A percentile compares a stretch with the other conserved stretches of the same genome.
phyloP scores from a whole-genome alignment of 2,797 vertebrate species.

The Notamacropus eugenii region DNA sequence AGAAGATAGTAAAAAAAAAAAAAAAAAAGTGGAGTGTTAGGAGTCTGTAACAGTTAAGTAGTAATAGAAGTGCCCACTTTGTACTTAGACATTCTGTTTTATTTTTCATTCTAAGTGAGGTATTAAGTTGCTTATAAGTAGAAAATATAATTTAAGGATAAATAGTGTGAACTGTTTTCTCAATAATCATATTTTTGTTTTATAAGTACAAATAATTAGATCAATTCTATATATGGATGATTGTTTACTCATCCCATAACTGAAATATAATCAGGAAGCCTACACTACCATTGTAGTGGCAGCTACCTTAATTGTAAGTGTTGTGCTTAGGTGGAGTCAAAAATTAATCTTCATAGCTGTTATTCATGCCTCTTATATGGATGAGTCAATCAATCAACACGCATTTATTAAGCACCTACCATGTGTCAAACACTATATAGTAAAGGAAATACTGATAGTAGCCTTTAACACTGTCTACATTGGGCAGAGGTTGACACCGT shows the following conservation, averaged over 20 bases:
- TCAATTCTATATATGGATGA: neutral
- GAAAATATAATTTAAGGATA: neutral
- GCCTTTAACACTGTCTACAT: neutral
- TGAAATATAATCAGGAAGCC: neutral
- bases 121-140: neutral
- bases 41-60: neutral
- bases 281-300: neutral
- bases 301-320: neutral
- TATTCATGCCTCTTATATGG: neutral
- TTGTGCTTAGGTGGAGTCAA: neutral
- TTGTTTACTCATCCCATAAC: neutral
- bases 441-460: neutral
- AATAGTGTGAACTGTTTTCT: neutral
- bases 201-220: neutral
- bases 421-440: neutral
- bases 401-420: neutral
- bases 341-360: neutral
- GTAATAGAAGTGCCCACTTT: rapidly evolving
- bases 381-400: neutral
- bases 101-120: neutral
- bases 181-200: neutral
- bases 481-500: neutral
- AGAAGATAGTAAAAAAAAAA: neutral
- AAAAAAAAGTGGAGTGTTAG: neutral
- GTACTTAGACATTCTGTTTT: neutral